Evolutionary conservation across 23 tunicate species (phyloP).

Genomic region (Ciona savignyi): DNA sequence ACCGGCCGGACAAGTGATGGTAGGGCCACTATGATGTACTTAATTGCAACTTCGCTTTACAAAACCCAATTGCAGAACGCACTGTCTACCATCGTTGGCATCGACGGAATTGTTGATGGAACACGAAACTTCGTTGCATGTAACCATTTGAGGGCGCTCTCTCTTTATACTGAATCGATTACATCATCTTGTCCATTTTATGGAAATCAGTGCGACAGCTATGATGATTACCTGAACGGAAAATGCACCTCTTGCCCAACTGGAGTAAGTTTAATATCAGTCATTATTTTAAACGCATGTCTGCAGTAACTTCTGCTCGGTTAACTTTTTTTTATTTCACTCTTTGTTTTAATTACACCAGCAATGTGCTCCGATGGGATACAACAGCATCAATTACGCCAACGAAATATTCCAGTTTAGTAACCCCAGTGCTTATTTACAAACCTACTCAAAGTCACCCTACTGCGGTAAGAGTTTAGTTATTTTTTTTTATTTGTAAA

Average conservation of each 20-base stretch:
- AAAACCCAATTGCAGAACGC: constrained; percentile 63
- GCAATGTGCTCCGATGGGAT: constrained; percentile 69
- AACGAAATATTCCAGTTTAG: not conserved
- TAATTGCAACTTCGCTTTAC: no score
- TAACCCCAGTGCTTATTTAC: constrained; percentile 21
- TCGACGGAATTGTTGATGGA: constrained; percentile 48
- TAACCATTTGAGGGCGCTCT: constrained; percentile 80
- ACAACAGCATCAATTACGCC: constrained; percentile 20
- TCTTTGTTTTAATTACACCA: no score
- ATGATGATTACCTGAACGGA: constrained; percentile 53
- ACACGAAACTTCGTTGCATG: constrained; percentile 82
- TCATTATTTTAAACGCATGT: no score
- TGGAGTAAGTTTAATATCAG: constrained; percentile 20
- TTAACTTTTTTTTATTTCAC: not conserved
- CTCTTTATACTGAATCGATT: constrained; percentile 62
- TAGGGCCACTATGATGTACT: no score
- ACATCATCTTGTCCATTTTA: constrained; percentile 35
- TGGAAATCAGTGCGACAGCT: constrained; percentile 47
- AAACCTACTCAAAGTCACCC: constrained; percentile 23
- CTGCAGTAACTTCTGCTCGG: no score
- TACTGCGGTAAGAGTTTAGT: constrained; percentile 49
- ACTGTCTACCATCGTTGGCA: constrained; percentile 40
- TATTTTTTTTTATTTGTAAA: no score
- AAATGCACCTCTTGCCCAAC: constrained; percentile 41
- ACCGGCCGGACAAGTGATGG: no score